A percentile compares a stretch with the other conserved stretches of the same genome.
phyloP scores from a whole-genome alignment of 2,797 vertebrate genomes.

The Alcedo quadribrachys region DNA sequence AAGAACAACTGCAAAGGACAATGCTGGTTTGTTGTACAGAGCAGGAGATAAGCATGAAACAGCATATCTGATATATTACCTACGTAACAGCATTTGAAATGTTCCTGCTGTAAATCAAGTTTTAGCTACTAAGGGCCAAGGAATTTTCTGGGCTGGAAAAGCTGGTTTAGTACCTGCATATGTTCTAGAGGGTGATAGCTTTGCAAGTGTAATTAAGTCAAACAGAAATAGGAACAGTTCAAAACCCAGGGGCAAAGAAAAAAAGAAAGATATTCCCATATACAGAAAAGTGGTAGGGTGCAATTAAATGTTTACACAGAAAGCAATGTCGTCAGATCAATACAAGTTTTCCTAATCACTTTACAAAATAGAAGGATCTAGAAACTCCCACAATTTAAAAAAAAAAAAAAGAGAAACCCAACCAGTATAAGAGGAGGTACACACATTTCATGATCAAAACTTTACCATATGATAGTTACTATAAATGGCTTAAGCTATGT shows the following conservation, averaged over 20 bases:
- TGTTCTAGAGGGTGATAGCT: neutral
- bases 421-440: conserved; percentile 2
- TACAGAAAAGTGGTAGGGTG: conserved; percentile 64
- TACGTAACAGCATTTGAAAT: neutral
- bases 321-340: conserved; percentile 42
- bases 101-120: conserved; percentile 13
- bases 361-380: conserved; percentile 43
- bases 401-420: neutral
- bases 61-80: conserved; percentile 3
- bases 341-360: conserved; percentile 37
- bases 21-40: neutral
- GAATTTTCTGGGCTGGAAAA: neutral
- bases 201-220: neutral
- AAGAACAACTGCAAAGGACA: neutral
- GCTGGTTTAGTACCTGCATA: neutral
- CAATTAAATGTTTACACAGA: conserved; percentile 48
- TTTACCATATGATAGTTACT: conserved; percentile 6
- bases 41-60: neutral
- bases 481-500: conserved; percentile 45
- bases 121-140: neutral
- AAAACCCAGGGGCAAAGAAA: conserved; percentile 11
- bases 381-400: conserved; percentile 11
- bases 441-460: conserved; percentile 20
- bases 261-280: conserved; percentile 33
- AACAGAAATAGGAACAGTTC: conserved; percentile 41